Conservation (phyloP, 2,797 vertebrate genomes). For the Percopsis omiscomaycus region DNA sequence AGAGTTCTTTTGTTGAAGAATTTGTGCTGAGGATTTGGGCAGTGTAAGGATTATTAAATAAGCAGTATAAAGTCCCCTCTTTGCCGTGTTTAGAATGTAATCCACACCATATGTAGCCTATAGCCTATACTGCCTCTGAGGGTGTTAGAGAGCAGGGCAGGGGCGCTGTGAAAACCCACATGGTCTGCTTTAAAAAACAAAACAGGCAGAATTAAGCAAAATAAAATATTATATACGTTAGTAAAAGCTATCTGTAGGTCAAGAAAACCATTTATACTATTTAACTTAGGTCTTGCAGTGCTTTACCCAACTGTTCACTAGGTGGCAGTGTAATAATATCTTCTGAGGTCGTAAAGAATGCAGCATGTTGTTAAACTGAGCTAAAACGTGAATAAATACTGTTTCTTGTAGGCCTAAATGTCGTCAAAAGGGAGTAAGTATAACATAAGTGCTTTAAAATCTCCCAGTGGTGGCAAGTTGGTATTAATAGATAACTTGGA, state of each 20-base stretch:
- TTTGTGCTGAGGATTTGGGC: slow-evolving; percentile 13
- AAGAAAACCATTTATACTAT: slow-evolving; percentile 18
- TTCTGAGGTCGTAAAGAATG: too few relatives aligned
- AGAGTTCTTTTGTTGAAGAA: slow-evolving; percentile 4
- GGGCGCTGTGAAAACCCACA: slow-evolving; percentile 37
- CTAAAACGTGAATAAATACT: too few relatives aligned
- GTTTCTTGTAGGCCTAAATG: too few relatives aligned
- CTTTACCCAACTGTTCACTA: too few relatives aligned
- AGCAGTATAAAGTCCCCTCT: slow-evolving; percentile 14
- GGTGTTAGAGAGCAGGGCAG: slow-evolving; percentile 37
- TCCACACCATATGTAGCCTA: slow-evolving; percentile 54
- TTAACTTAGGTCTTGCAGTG: too few relatives aligned
- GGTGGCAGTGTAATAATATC: too few relatives aligned
- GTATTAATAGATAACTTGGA: too few relatives aligned
- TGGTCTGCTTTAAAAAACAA: slow-evolving; percentile 21
- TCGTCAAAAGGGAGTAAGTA: too few relatives aligned
- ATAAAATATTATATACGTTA: slow-evolving; percentile 35
- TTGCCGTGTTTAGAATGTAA: slow-evolving; percentile 48
- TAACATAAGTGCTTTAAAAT: too few relatives aligned
- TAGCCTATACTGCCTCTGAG: slow-evolving; percentile 34
- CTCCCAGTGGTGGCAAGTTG: too few relatives aligned
- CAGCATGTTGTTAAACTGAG: too few relatives aligned
- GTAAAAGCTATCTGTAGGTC: slow-evolving; percentile 15
- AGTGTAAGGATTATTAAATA: slow-evolving; percentile 19
- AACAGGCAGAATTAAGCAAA: slow-evolving; percentile 27